Evolutionary conservation across 2,113 vertebrate genomes (phyloP).

Genomic region (Hippoglossus stenolepis): DNA sequence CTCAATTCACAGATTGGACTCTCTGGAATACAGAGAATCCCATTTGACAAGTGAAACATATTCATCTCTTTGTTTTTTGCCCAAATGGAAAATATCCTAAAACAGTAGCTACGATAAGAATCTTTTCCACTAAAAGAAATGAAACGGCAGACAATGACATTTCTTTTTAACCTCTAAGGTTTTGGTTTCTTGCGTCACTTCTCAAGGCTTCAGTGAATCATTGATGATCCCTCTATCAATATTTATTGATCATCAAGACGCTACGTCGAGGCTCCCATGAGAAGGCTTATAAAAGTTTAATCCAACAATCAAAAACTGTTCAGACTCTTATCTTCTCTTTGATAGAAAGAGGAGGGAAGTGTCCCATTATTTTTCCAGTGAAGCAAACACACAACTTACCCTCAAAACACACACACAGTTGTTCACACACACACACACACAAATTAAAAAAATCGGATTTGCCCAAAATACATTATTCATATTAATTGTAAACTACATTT

Average conservation of each 20-base stretch:
- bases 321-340: slow-evolving; percentile 5
- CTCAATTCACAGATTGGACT: neutral
- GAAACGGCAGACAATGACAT: slow-evolving; percentile 5
- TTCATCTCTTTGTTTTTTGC: no score
- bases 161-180: slow-evolving; percentile 34
- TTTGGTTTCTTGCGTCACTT: slow-evolving; percentile 36
- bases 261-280: slow-evolving; percentile 23
- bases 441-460: neutral
- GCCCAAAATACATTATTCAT: neutral
- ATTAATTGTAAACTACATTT: no score
- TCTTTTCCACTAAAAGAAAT: neutral
- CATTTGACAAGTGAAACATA: neutral
- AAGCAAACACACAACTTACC: neutral
- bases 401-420: neutral
- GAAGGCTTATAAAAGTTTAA: slow-evolving; percentile 70
- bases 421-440: neutral
- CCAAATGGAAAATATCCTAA: neutral
- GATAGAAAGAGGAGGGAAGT: slow-evolving; percentile 7
- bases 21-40: no score
- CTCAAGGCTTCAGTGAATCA: slow-evolving; percentile 60
- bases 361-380: slow-evolving; percentile 17
- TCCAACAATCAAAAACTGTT: slow-evolving; percentile 63
- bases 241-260: slow-evolving; percentile 77
- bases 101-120: neutral
- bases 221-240: slow-evolving; percentile 70